Evolutionary conservation across 1,140 invertebrate genomes (phyloP), one percentile per base, ranked within the genome.

Genomic region (Hylaeus anthracinus): DNA sequence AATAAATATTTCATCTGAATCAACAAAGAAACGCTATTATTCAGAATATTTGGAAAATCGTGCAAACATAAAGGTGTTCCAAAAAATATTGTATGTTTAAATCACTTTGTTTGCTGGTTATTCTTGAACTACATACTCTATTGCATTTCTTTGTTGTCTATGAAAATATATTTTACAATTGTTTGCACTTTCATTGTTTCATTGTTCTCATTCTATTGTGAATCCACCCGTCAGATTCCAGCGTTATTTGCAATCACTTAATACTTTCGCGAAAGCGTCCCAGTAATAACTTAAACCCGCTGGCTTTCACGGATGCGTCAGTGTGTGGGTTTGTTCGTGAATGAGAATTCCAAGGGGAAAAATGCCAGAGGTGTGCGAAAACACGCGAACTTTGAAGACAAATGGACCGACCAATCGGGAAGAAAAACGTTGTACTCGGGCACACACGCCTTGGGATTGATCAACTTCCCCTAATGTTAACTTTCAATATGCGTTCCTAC

Each of bases 401-500:
- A 83, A 83, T 83, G 72, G 60, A 76, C n/a, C 63, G 53, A 63
- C 48, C 56, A 82, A 71, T 82, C 65, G 66, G 55, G 69, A 66
- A 67, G 77, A 53, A 75, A 70, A 69, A 37, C 79, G 64, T 15
- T 26, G 48, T 39, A 55, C 39, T n/a, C 39, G 8, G 6, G 37
- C 51, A 10, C 53, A 12, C 41, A 10, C 70, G 26, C 41, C 43
- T 37, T 43, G 39, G 70, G 51, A 83, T 82, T 75, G 58, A 76
- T 83, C 79, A 82, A 65, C 60, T 37, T 51, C 26, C 15, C 51
- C 51, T 2, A 67, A 81, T 60, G 72, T 81, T 69, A 81, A 63
- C 64, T 66, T 45, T 45, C 1, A 10, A 45, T 5, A 45, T 66
- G 15, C 45, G 26, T 51, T 37, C 3, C n/a, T 45, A 10, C 8